phyloP scores from a whole-genome alignment of 2,888 invertebrate species.

The Eupeodes luniger region DNA sequence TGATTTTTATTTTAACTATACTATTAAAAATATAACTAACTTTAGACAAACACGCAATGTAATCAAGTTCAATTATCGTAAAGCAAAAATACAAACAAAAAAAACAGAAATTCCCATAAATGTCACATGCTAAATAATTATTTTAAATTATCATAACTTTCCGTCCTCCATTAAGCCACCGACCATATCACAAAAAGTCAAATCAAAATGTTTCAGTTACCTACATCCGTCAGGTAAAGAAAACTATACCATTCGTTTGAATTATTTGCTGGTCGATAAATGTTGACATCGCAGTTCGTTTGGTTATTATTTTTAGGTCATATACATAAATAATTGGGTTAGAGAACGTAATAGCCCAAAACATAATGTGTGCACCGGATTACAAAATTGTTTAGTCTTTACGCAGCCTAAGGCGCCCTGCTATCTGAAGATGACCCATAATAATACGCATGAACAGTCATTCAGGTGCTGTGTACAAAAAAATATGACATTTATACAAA shows the following conservation, averaged over 20 bases:
- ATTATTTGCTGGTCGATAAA: neutral
- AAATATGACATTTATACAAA: neutral
- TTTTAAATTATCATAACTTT: slow-evolving; percentile 11
- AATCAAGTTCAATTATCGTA: slow-evolving; percentile 58
- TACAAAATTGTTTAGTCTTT: slow-evolving; percentile 26
- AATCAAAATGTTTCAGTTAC: neutral
- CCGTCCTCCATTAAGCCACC: neutral
- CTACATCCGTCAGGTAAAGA: neutral
- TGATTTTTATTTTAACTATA: neutral
- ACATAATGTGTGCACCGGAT: slow-evolving; percentile 24
- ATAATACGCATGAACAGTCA: slow-evolving; percentile 34
- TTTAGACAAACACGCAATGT: slow-evolving; percentile 45
- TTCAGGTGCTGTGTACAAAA: neutral
- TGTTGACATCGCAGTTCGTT: neutral
- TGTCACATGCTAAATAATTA: slow-evolving; percentile 25
- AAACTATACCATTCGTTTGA: neutral
- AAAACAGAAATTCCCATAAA: slow-evolving; percentile 38
- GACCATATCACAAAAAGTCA: neutral
- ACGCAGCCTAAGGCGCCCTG: neutral
- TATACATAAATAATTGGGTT: slow-evolving; percentile 35
- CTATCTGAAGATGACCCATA: slow-evolving; percentile 26
- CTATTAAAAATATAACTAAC: neutral
- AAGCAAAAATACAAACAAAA: slow-evolving; percentile 26
- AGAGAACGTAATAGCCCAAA: neutral
- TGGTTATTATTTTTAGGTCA: slow-evolving; percentile 44